Conservation (phyloP, 2,888 invertebrate species). For the Gari tellinella region DNA sequence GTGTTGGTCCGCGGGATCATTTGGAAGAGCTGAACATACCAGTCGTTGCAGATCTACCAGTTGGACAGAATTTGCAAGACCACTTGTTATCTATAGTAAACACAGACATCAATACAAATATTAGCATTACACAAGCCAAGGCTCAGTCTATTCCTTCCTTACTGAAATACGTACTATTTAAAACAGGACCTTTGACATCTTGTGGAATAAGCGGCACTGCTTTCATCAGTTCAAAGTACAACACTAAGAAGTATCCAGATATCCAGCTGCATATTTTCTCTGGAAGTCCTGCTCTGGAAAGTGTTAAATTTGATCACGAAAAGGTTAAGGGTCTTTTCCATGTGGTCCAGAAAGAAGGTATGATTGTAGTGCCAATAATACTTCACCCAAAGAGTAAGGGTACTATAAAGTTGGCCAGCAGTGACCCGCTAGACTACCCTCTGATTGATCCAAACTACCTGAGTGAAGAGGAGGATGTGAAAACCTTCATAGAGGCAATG, state of each 20-base stretch:
- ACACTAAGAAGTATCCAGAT: constrained; percentile 31
- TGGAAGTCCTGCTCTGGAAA: not conserved
- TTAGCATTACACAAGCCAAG: not conserved
- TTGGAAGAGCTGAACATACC: constrained; percentile 77
- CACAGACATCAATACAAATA: not conserved
- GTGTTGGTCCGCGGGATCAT: constrained; percentile 81
- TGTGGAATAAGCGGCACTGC: not conserved
- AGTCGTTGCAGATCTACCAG: constrained; percentile 75
- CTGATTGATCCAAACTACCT: constrained; percentile 96
- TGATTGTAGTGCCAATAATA: constrained; percentile 16
- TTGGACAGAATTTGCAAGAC: constrained; percentile 79
- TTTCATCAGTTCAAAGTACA: not conserved
- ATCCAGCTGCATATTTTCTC: constrained; percentile 34
- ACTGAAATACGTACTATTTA: not conserved
- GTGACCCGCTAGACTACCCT: constrained; percentile 91
- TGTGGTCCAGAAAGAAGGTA: constrained; percentile 7
- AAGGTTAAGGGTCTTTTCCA: constrained; percentile 17
- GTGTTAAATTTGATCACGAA: not conserved
- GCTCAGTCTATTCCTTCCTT: not conserved
- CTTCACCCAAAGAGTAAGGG: constrained; percentile 90
- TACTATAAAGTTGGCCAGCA: constrained; percentile 89
- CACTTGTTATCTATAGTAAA: constrained; percentile 51
- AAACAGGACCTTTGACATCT: not conserved
- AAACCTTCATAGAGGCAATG: constrained; percentile 35
- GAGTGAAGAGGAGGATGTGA: constrained; percentile 79